Evolutionary conservation across 2,113 vertebrate species (phyloP), one percentile per base, ranked within the genome.

Genomic region (Platysternon megacephalum): DNA sequence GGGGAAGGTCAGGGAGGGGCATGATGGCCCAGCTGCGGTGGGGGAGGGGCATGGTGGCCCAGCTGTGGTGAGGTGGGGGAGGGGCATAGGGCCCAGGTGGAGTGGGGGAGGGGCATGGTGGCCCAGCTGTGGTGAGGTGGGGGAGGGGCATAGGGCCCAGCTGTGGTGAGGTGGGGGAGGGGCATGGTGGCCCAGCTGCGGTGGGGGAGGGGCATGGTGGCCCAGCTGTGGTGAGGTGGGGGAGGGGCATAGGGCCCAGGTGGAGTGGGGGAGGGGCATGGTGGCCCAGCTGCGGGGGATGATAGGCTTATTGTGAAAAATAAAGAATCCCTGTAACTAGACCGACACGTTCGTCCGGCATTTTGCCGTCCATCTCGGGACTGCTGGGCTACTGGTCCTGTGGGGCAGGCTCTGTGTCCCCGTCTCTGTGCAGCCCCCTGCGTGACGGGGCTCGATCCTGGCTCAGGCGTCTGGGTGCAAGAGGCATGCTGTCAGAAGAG

Each of bases 101-200:
- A n/a, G n/a, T n/a, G n/a, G n/a, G n/a, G n/a, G n/a, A n/a, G 2
- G 56, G 55, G 56, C 56, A 29, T 58, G 24, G 56, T 11, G 24
- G 55, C 55, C 24, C 55, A 56, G 55, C 21, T 56, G 26, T 29
- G 12, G 2, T 2, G n/a, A 2, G 61, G 61, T 2, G n/a, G 3
- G 61, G 61, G 16, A 16, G 46, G 52, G 21, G 8, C 21, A 2
- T 1, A 0, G 2, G 39, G 65, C 46, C 29, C 48, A 32, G 0
- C 0, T 51, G 79, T 52, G 51, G 76, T 16, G 8, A 5, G 48
- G 53, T 24, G 42, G 14, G 11, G 8, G 49, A 5, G 0, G 88
- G 55, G 42, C 7, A 29, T 24, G 21, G 13, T 0, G 12, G 1
- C 17, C 26, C 3, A 0, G 1, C 28, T n/a, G 1, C 0, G 22